Evolutionary conservation across 2,888 invertebrate genomes (phyloP).

Genomic region (Cataglyphis cursor): DNA sequence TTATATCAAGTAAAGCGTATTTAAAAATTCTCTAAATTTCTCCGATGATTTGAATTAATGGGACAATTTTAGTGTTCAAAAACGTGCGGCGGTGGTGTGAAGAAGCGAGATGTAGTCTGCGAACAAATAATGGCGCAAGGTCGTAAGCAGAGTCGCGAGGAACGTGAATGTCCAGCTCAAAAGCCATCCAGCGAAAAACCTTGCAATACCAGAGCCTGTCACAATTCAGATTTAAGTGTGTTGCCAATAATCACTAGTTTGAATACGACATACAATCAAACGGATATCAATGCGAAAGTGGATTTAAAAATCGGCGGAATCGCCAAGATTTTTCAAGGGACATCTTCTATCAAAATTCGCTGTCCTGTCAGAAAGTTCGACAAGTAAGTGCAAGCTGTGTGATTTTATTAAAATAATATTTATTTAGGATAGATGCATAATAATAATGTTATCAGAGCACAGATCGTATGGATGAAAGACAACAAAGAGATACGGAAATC

Average conservation of each 20-base stretch:
- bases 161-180: slow-evolving; percentile 92
- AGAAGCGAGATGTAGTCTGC: slow-evolving; percentile 93
- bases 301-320: slow-evolving; percentile 96
- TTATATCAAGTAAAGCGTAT: neutral
- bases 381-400: slow-evolving; percentile 82
- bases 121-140: slow-evolving; percentile 97
- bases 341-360: slow-evolving; percentile 95
- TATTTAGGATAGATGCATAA: neutral
- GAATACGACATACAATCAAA: slow-evolving; percentile 93
- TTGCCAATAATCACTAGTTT: slow-evolving; percentile 93
- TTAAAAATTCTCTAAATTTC: neutral
- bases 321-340: slow-evolving; percentile 96
- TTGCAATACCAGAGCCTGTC: slow-evolving; percentile 94
- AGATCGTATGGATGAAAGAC: slow-evolving; percentile 96
- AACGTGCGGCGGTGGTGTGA: slow-evolving; percentile 97
- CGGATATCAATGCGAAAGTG: slow-evolving; percentile 92
- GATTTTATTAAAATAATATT: neutral
- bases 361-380: slow-evolving; percentile 95
- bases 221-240: slow-evolving; percentile 90
- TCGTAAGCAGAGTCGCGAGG: slow-evolving; percentile 93
- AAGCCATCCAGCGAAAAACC: slow-evolving; percentile 93
- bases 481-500: slow-evolving; percentile 92
- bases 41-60: neutral
- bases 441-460: slow-evolving; percentile 88
- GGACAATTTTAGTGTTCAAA: slow-evolving; percentile 91